These are phyloP conservation scores for Lithophane socia DNA, from an alignment of 2,888 invertebrate species.

Conservation along the genomic window DNA sequence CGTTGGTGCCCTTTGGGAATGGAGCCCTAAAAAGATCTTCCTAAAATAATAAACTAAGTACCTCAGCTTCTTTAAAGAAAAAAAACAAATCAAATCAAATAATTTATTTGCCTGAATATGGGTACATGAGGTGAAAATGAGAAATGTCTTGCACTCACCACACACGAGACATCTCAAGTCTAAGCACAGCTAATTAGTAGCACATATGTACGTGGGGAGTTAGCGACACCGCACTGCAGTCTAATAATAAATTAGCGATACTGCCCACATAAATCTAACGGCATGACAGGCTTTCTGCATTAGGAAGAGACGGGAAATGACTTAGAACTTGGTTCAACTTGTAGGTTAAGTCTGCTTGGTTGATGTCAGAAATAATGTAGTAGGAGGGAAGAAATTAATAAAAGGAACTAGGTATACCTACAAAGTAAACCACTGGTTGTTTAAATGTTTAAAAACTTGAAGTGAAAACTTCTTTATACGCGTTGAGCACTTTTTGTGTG, in stretches of 20 bases:
- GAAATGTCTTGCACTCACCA: not conserved
- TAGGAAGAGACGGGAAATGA: slow-evolving; percentile 36
- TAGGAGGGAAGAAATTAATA: not conserved
- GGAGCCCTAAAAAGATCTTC: not conserved
- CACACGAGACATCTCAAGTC: slow-evolving; percentile 21
- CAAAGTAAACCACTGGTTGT: too few species aligned
- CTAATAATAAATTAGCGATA: slow-evolving; percentile 63
- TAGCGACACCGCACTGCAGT: slow-evolving; percentile 62
- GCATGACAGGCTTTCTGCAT: slow-evolving; percentile 61
- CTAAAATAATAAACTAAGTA: not conserved
- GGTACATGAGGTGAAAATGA: not conserved
- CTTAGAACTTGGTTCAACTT: slow-evolving; percentile 27
- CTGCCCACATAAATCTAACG: slow-evolving; percentile 56
- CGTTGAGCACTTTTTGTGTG: too few species aligned
- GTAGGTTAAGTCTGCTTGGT: not conserved
- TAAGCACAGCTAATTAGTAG: slow-evolving; percentile 47
- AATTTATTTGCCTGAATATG: too few species aligned
- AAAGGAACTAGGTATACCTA: not conserved
- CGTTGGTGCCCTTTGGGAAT: not conserved
- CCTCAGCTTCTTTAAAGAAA: too few species aligned
- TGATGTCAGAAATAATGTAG: not conserved
- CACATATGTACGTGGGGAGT: slow-evolving; percentile 35
- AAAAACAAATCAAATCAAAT: too few species aligned
- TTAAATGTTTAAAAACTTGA: too few species aligned
- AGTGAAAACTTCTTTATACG: too few species aligned